Conservation (phyloP, 1,140 invertebrate genomes). For the roundworm (Caenorhabditis elegans) region WBcel235 BX284606.5:5888001-5888500, state of each 20-base stretch:
- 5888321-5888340: neutral
- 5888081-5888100: neutral
- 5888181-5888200: too few species aligned
- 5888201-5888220: neutral
- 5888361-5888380: neutral
- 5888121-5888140: constrained; percentile 7
- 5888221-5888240: neutral
- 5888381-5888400: neutral
- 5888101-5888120: too few species aligned
- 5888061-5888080: neutral
- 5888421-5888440: constrained; percentile 9
- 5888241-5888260: neutral
- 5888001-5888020: too few species aligned
- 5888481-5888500: constrained; percentile 15
- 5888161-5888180: constrained; percentile 6
- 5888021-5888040: too few species aligned
- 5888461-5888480: neutral
- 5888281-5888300: neutral
- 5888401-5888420: constrained; percentile 10
- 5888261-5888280: neutral
- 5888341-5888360: neutral
- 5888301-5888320: neutral
- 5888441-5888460: constrained; percentile 23
- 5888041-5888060: too few species aligned
- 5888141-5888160: neutral